These are phyloP conservation scores for Linurgus olivaceus DNA, from an alignment of 2,797 vertebrate genomes.

Conservation along the genomic window DNA sequence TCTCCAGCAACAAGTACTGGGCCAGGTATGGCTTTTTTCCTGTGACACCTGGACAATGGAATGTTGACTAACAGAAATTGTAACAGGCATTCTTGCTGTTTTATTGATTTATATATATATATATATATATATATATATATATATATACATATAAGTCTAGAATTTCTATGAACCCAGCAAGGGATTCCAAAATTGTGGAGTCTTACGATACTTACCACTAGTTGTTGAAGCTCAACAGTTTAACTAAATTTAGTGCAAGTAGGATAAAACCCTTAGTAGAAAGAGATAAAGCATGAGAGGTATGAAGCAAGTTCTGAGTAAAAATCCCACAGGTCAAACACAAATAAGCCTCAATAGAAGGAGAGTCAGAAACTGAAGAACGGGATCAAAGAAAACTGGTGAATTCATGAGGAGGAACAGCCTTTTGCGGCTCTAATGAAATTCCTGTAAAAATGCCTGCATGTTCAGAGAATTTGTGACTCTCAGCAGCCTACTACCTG, in stretches of 20 bases:
- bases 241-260: not conserved
- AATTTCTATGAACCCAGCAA: not conserved
- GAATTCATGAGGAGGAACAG: not conserved
- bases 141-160: not conserved
- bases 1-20: not conserved
- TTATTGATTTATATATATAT: not conserved
- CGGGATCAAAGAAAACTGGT: not conserved
- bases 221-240: not conserved
- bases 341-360: not conserved
- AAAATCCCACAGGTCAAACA: not conserved
- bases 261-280: not conserved
- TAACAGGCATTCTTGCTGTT: not conserved
- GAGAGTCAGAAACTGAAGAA: not conserved
- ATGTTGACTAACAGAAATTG: not conserved
- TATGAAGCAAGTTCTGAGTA: not conserved
- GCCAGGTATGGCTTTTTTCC: fast-evolving
- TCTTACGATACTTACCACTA: not conserved
- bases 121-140: not conserved
- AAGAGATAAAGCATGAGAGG: not conserved
- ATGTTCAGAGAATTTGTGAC: not conserved
- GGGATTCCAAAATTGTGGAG: not conserved
- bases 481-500: not conserved
- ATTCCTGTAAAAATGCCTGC: not conserved
- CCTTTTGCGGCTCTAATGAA: not conserved
- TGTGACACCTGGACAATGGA: not conserved